These are phyloP conservation scores for Steinernema carpocapsae DNA, from an alignment of 2,888 invertebrate genomes.

Conservation along the genomic window DNA sequence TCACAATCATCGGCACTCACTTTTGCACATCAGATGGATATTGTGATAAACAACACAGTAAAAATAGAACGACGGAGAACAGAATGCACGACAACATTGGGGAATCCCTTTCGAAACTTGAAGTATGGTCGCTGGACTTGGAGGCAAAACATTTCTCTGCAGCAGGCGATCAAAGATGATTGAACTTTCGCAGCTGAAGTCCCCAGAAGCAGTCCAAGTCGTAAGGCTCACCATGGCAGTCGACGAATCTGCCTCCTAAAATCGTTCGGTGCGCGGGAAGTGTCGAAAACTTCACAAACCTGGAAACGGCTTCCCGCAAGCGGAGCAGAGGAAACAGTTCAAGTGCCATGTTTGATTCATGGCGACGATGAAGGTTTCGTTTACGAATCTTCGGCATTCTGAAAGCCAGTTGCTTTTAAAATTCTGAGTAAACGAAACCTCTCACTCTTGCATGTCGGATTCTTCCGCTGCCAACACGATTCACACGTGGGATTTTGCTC, in stretches of 20 bases:
- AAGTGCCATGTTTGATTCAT: constrained; percentile 28
- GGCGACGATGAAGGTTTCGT: not conserved
- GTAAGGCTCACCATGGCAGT: not conserved
- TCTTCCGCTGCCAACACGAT: constrained; percentile 3
- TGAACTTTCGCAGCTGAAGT: constrained; percentile 21
- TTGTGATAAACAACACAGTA: too few relatives aligned
- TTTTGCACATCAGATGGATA: too few relatives aligned
- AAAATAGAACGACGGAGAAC: too few relatives aligned
- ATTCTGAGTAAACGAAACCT: not conserved
- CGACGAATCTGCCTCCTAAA: constrained; percentile 24
- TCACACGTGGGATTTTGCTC: not conserved
- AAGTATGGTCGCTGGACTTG: too few relatives aligned
- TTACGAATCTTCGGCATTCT: constrained; percentile 11
- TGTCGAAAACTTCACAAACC: not conserved
- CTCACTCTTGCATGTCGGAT: constrained; percentile 17
- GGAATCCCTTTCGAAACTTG: too few relatives aligned
- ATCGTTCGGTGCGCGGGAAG: not conserved
- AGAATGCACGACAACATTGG: too few relatives aligned
- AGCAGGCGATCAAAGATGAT: not conserved
- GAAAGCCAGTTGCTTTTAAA: not conserved
- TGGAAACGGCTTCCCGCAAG: constrained; percentile 18
- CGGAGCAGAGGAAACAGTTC: constrained; percentile 19
- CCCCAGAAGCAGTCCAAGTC: constrained; percentile 23
- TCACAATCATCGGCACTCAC: too few relatives aligned
- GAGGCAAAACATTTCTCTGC: too few relatives aligned